Evolutionary conservation across 2,797 vertebrate genomes (phyloP), one percentile per base, ranked within the genome.

Genomic region (Oophaga sylvatica): DNA sequence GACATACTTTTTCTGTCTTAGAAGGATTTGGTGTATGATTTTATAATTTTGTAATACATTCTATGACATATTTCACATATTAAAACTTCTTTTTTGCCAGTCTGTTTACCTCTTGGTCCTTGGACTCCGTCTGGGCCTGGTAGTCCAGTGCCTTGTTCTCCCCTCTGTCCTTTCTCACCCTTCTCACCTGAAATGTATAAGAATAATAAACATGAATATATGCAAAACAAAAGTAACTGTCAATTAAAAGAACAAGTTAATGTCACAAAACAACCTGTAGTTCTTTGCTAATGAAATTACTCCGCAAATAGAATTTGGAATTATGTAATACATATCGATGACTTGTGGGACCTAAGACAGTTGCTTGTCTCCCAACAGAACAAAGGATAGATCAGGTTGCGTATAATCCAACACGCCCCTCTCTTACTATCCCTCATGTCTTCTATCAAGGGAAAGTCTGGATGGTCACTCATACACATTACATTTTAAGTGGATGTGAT

Each of bases 61-160:
- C 15, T 70, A 59, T 59, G 31, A 35, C 31, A 19, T 22, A 22
- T 29, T 68, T 45, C 10, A 59, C 8, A 73, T 26, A 53, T 60
- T 17, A 1, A 19, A 45, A 20, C 17, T 45, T 20, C 35, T 1
- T 9, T 45, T 73, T 35, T 41, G 17, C 45, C 5, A 22, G 20
- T n/a, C 53, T 2, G 22, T 15, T 76, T 89, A 95, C 94, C 94
- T 94, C 89, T 91, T 89, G 88, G 86, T 67, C 92, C 93, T 84
- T 95, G 93, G 45, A 92, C 92, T 91, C 95, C 94, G 16, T 94
- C 94, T 1, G 91, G 91, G 78, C 94, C 93, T 10, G 90, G 91
- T 56, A 93, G 91, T 48, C 91, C 94, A 91, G 81, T 92, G 68
- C 94, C 93, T 80, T 90, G 41, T 87, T 90, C 93, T 16, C 95